Percentiles rank a stretch among this genome's conserved stretches.
These are phyloP conservation scores for Rhea americana DNA, from an alignment of 2,113 vertebrate species.

Conservation along the genomic window DNA sequence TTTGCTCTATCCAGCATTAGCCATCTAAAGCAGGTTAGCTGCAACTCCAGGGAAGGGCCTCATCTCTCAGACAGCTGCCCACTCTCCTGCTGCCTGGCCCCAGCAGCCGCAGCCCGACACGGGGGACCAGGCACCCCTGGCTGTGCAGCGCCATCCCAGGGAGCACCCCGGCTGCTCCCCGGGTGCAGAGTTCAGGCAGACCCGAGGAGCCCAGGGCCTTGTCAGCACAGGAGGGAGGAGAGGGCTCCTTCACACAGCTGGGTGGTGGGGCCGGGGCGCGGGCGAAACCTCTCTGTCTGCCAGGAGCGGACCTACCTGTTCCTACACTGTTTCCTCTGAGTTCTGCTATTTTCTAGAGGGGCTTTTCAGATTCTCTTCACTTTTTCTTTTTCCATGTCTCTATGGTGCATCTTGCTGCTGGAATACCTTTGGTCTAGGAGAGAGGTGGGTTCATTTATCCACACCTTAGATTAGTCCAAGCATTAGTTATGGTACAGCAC, in stretches of 20 bases:
- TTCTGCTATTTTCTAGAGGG: background rate
- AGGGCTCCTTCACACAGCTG: background rate
- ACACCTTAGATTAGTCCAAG: background rate
- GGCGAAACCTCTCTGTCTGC: background rate
- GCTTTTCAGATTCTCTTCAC: background rate
- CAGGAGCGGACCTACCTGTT: background rate
- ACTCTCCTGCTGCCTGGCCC: background rate
- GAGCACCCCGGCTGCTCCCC: background rate
- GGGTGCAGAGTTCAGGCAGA: background rate
- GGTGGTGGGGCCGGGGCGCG: background rate
- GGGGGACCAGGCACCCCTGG: accelerated
- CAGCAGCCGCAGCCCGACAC: background rate
- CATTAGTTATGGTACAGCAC: background rate
- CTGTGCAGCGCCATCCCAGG: background rate
- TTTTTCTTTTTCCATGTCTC: background rate
- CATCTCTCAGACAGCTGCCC: background rate
- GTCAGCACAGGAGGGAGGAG: background rate
- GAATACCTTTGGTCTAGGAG: background rate
- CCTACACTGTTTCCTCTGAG: background rate
- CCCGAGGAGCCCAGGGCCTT: background rate
- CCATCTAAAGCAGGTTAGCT: background rate
- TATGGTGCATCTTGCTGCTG: background rate
- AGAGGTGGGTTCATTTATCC: background rate
- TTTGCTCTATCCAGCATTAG: background rate
- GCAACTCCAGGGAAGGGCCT: background rate